Evolutionary conservation across 2,888 invertebrate genomes (phyloP), one percentile per base, ranked within the genome.

Genomic region (Allophyes oxyacanthae): DNA sequence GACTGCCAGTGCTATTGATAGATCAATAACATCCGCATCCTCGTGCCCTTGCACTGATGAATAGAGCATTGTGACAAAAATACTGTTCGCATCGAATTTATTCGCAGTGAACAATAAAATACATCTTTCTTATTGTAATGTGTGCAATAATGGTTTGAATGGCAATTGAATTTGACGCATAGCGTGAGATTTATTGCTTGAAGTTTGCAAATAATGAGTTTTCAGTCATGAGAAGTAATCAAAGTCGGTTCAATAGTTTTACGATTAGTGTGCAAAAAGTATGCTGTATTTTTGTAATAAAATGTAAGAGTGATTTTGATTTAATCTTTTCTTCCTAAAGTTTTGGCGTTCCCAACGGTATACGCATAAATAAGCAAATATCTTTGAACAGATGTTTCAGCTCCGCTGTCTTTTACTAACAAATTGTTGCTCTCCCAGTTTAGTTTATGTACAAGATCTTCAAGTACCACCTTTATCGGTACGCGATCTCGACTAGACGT

Each of bases 1-100:
- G 63, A 74, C 71, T 84, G 86, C 82, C 84, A 86, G 81, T 68
- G 82, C 82, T 89, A 89, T 89, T 86, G 82, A 86, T 89, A 89
- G 84, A 86, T 67, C 37, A 79, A 81, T 81, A 86, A 86, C 83
- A 86, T 86, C 79, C 82, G 78, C 75, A 85, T 81, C 77, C 81
- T 78, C 79, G 66, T 79, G 81, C 77, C 79, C 81, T 84, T 82
- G 75, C 66, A 41, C 11, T 11, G 20, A 53, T 73, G 68, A 77
- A 79, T 77, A 66, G 64, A 68, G 62, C 64, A 77, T 81, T 84
- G 79, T 78, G 63, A 75, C 53, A 60, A 63, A 72, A 63, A 44
- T 59, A 48, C 37, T 40, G 38, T 48, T 41, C 40, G 15, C 33
- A 50, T 28, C 20, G 0, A 45, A 37, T 45, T 42, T 46, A 48